phyloP scores from a whole-genome alignment of 1,140 invertebrate species.

The Apolygus lucorum region DNA sequence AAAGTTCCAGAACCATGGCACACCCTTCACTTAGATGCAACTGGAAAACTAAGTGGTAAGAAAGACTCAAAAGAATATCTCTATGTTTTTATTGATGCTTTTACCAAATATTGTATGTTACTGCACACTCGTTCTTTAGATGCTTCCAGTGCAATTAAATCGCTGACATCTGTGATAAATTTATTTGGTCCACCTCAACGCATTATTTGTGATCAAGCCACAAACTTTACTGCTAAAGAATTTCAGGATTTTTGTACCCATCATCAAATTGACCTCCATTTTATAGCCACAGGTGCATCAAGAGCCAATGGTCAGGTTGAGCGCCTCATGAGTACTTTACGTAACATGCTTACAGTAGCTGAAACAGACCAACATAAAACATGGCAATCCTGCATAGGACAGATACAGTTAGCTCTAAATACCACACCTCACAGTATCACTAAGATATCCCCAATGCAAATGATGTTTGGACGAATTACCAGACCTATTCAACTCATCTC shows the following conservation, averaged over 20 bases:
- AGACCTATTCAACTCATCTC: too few species aligned
- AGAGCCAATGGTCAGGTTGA: constrained; percentile 34
- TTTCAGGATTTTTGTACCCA: constrained; percentile 35
- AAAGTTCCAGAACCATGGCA: background rate
- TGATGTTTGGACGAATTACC: too few species aligned
- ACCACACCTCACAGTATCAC: too few species aligned
- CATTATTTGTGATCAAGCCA: background rate
- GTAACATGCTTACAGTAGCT: too few species aligned
- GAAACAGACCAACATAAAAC: too few species aligned
- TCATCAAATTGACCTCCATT: too few species aligned
- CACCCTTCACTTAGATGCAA: constrained; percentile 11
- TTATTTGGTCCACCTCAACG: background rate
- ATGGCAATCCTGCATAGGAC: too few species aligned
- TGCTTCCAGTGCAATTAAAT: background rate
- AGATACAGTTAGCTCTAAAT: too few species aligned
- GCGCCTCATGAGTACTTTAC: too few species aligned
- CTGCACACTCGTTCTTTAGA: too few species aligned
- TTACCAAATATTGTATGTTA: constrained; percentile 24
- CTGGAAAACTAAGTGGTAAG: constrained; percentile 9
- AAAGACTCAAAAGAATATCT: too few species aligned
- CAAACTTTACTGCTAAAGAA: constrained; percentile 33
- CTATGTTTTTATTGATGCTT: constrained; percentile 9
- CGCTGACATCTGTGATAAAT: background rate
- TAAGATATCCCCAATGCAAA: too few species aligned
- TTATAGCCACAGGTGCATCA: constrained; percentile 23